Evolutionary conservation across 2,888 invertebrate species (phyloP).

Genomic region (Orgyia antiqua): DNA sequence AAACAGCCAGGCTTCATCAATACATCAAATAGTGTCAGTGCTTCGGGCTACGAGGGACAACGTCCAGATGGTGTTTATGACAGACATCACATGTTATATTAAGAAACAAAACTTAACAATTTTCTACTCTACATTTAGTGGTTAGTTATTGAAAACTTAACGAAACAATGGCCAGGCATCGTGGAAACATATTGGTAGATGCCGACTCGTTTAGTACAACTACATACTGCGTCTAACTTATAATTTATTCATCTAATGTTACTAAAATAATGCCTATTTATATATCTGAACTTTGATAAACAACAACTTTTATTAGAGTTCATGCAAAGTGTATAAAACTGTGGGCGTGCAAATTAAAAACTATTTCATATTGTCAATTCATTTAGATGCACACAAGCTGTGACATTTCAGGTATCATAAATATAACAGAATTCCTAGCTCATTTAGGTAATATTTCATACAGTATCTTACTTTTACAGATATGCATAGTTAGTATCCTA

Average conservation of each 20-base stretch:
- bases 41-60: constrained; percentile 29
- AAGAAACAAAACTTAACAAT: constrained; percentile 35
- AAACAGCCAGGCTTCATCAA: constrained; percentile 44
- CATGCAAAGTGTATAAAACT: constrained; percentile 21
- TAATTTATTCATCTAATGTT: constrained; percentile 18
- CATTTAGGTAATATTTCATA: constrained; percentile 25
- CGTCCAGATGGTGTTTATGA: constrained; percentile 22
- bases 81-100: constrained; percentile 22
- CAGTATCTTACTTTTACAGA: constrained; percentile 30
- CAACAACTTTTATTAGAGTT: constrained; percentile 27
- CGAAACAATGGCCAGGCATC: constrained; percentile 33
- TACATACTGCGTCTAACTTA: constrained; percentile 14
- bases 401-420: too few species aligned
- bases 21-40: constrained; percentile 33
- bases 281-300: constrained; percentile 21
- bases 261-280: constrained; percentile 11
- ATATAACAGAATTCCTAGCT: constrained; percentile 25
- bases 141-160: constrained; percentile 33
- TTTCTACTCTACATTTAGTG: constrained; percentile 21
- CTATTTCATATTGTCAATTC: constrained; percentile 16
- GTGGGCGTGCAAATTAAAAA: constrained; percentile 8
- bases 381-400: too few species aligned
- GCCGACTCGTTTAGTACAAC: constrained; percentile 21
- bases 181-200: constrained; percentile 40
- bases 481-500: constrained; percentile 29